Evolutionary conservation across 2,888 invertebrate species (phyloP).

Genomic region (Seira ritae): DNA sequence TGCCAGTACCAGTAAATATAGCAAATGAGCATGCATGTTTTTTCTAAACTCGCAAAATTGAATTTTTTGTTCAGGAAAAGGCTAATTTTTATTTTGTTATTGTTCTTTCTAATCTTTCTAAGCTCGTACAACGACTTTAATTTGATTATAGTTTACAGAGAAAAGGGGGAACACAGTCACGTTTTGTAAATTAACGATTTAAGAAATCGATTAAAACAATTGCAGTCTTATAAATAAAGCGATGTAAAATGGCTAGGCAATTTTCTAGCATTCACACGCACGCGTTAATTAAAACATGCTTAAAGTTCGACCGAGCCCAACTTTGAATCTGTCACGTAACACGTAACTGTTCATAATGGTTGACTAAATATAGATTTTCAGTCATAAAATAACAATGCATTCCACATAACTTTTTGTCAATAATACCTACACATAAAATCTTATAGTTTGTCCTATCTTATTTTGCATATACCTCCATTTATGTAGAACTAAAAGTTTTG

Average conservation of each 20-base stretch:
- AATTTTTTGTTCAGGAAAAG: no score
- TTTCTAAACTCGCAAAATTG: no score
- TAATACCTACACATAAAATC: background rate
- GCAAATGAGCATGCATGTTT: no score
- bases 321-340: background rate
- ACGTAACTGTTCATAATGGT: constrained; percentile 6
- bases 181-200: background rate
- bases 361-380: background rate
- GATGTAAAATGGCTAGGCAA: no score
- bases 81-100: no score
- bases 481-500: background rate
- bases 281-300: constrained; percentile 3
- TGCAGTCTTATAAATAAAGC: no score
- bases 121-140: no score
- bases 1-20: no score
- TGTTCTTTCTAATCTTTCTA: no score
- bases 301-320: background rate
- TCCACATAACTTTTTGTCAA: background rate
- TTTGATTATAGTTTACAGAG: no score
- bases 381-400: background rate
- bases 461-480: no score
- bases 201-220: constrained; percentile 2
- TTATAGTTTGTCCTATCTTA: background rate
- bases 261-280: background rate
- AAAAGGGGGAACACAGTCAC: background rate